Percentiles rank a stretch among this genome's conserved stretches.
phyloP scores from a whole-genome alignment of 2,797 vertebrate genomes.

The Halcyon leucocephala region DNA sequence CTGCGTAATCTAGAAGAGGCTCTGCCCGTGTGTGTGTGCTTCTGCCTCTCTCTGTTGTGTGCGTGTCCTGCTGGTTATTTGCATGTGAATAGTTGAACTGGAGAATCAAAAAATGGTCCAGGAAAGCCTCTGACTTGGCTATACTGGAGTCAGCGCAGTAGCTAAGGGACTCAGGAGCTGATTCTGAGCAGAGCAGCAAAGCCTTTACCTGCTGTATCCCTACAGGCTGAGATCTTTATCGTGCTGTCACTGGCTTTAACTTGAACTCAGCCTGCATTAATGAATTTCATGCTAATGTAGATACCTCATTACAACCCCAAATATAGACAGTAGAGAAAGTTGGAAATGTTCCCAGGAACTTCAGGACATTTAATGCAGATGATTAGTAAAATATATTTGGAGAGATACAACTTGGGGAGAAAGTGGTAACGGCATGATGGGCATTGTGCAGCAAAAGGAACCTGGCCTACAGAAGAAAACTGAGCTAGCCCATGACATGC shows the following conservation, averaged over 20 bases:
- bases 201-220: background rate
- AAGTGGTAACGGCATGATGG: background rate
- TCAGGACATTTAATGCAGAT: background rate
- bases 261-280: background rate
- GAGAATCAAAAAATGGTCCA: background rate
- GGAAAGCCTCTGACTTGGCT: background rate
- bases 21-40: background rate
- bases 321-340: background rate
- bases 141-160: accelerated
- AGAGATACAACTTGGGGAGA: background rate
- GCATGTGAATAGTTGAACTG: background rate
- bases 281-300: background rate
- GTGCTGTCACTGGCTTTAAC: background rate
- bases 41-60: background rate
- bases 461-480: background rate
- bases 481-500: background rate
- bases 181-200: background rate
- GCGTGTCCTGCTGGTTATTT: background rate
- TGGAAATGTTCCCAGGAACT: background rate
- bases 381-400: background rate
- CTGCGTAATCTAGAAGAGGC: background rate
- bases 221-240: background rate
- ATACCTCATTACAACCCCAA: background rate
- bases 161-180: background rate
- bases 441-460: accelerated